A percentile compares a stretch with the other conserved stretches of the same genome.
Conservation (phyloP, 1,140 invertebrate genomes). For the Drosophila bocqueti region DNA sequence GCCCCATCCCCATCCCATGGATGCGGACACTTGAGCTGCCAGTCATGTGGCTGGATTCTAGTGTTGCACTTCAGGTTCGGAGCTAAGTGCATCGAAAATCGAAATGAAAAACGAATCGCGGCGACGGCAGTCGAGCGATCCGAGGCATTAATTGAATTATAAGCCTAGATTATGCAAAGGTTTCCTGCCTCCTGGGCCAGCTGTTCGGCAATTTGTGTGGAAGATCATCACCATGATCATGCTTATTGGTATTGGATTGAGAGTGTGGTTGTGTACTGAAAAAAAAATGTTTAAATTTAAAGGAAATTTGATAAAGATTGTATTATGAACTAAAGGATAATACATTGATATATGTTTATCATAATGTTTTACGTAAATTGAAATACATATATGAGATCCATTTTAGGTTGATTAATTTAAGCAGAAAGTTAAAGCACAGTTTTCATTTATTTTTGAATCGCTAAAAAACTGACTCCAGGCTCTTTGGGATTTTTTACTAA, state of each 20-base stretch:
- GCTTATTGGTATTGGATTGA: conserved; percentile 12
- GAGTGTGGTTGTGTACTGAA: not conserved
- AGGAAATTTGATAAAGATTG: not conserved
- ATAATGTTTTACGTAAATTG: not conserved
- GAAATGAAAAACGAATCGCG: conserved; percentile 19
- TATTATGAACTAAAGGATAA: not conserved
- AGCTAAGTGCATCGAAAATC: conserved; percentile 68
- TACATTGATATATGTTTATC: not conserved
- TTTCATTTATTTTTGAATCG: no score
- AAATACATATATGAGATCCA: not conserved
- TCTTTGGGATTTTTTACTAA: no score
- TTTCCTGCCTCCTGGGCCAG: conserved; percentile 75
- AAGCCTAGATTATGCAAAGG: conserved; percentile 84
- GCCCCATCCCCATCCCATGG: not conserved
- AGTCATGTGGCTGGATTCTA: conserved; percentile 83
- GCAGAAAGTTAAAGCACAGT: no score
- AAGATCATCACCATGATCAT: conserved; percentile 57
- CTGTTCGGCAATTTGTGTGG: conserved; percentile 73
- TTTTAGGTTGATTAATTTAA: not conserved
- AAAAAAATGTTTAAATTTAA: not conserved
- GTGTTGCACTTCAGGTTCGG: conserved; percentile 74
- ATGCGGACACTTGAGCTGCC: conserved; percentile 62
- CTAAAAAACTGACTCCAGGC: no score
- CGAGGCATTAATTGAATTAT: conserved; percentile 84
- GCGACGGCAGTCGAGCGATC: conserved; percentile 35